Evolutionary conservation across 2,797 vertebrate genomes (phyloP), one percentile per base, ranked within the genome.

Genomic region (Premnoplex brunnescens): DNA sequence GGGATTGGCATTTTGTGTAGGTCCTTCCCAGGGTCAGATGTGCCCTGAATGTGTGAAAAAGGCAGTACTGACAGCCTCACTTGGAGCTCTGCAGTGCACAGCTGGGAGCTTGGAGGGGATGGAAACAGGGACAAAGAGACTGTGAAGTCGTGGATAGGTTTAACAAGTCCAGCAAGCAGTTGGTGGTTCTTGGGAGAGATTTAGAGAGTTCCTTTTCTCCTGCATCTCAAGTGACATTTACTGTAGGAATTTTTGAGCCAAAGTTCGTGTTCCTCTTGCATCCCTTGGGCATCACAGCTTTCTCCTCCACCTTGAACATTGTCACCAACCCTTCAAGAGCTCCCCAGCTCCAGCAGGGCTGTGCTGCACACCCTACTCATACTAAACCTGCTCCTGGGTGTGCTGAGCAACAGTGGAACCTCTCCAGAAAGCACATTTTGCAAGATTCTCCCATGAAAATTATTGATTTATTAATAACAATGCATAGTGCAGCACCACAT

Each of bases 401-500:
- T 36, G 48, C 87, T 67, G 43, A 24, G 60, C 52, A 48, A 48
- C 19, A 12, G 26, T 8, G 21, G 51, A 28, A 44, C 28, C 34
- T 32, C 64, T 56, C 52, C 46, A 75, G 43, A 80, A 85, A 46
- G 62, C 21, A 30, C 7, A 18, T n/a, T 68, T 51, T 48, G 15
- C 41, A 77, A 81, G 46, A 67, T 39, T 34, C 5, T 32, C 43
- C 34, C n/a, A 8, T 16, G 24, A 54, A 82, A 82, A 75, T 48
- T 20, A 75, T 6, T 36, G 15, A 9, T 56, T 49, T 41, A 14
- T 85, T 58, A 60, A 20, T 54, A 85, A 39, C 21, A 9, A 16
- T 4, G 0, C 11, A 22, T 12, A 39, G 20, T 23, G 36, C 27
- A 46, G 56, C 9, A 2, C 73, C 66, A 9, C 0, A 0, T 39